Evolutionary conservation across 2,888 invertebrate species (phyloP).

Genomic region (Cheilosia scutellata): DNA sequence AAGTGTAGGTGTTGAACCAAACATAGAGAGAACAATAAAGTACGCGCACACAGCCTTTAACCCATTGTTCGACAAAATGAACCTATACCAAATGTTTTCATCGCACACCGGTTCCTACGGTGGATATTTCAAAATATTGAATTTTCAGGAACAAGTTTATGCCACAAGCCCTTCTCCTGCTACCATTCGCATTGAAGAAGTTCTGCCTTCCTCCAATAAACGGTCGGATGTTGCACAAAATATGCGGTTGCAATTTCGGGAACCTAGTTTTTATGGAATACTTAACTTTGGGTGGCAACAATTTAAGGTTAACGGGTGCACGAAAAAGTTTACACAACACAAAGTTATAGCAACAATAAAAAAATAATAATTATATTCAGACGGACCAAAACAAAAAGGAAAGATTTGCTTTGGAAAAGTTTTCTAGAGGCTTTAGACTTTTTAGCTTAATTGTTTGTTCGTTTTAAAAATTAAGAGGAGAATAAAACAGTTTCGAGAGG

Average conservation of each 20-base stretch:
- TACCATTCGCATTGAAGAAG: neutral
- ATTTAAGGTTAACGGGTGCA: slow-evolving; percentile 35
- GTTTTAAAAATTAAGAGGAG: slow-evolving; percentile 48
- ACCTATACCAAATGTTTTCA: slow-evolving; percentile 52
- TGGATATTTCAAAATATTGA: slow-evolving; percentile 58
- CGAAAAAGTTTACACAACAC: slow-evolving; percentile 7
- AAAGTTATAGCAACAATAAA: slow-evolving; percentile 39
- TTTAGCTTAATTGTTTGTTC: slow-evolving; percentile 42
- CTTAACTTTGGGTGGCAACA: slow-evolving; percentile 33
- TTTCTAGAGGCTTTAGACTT: slow-evolving; percentile 15
- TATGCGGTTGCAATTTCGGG: slow-evolving; percentile 68
- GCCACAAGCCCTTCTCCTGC: slow-evolving; percentile 41
- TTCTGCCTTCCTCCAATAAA: slow-evolving; percentile 36
- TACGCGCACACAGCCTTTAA: neutral
- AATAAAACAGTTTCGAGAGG: slow-evolving; percentile 31
- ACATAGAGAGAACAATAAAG: slow-evolving; percentile 19
- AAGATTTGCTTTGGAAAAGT: slow-evolving; percentile 27
- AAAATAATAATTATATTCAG: neutral
- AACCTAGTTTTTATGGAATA: slow-evolving; percentile 60
- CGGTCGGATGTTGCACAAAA: slow-evolving; percentile 64
- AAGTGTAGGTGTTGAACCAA: neutral
- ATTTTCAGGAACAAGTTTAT: slow-evolving; percentile 57
- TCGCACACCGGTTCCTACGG: slow-evolving; percentile 14
- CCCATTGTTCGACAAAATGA: slow-evolving; percentile 34
- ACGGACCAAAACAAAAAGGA: slow-evolving; percentile 8